Base-by-base conservation (phyloP, 1,140 invertebrate genomes). In the Aethina tumida region DNA sequence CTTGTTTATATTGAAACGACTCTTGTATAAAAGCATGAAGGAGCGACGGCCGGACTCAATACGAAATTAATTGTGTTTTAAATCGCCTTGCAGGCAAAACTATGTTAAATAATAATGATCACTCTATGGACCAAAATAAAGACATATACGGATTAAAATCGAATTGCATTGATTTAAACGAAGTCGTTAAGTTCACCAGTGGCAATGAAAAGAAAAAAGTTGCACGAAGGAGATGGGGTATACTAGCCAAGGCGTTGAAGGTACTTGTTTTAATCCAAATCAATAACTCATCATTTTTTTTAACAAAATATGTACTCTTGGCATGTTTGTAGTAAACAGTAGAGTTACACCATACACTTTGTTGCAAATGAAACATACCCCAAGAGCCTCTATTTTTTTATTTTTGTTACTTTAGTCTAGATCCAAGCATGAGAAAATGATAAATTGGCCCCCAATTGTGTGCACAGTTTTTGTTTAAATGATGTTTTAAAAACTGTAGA, bases 171-270 rank as follows among this genome's bases (percentile, higher is more conserved):
- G 48, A 52, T 45, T 44, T 56, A 30, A 44, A 52, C 38, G 49
- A 55, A 44, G 45, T 53, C 35, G 34, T 53, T 28, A 45, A 37
- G 32, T 35, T 50, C 26, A 41, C 42, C 35, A 48, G 45, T 38
- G 31, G 35, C 30, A 50, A 49, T 53, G 55, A 55, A 43, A 58
- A 49, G 50, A 57, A 58, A 56, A 55, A 55, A 47, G 53, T 60
- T 42, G 79, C 80, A 3, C 67, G 76, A 34, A 70, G 73, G 45
- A 69, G 79, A 50, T 84, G 79, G 79, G 70, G 68, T 16, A 69
- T 83, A 9, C 61, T 84, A 35, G 79, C 79, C 9, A 72, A 74
- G 33, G 79, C 78, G 22, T 53, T 83, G 26, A 59, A 61, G 58
- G 60, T 62, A 53, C 49, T 37, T 45, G 39, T 26, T 32, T 10